Base-by-base conservation (phyloP, 1,140 invertebrate species). In the Bombus haemorrhoidalis region DNA sequence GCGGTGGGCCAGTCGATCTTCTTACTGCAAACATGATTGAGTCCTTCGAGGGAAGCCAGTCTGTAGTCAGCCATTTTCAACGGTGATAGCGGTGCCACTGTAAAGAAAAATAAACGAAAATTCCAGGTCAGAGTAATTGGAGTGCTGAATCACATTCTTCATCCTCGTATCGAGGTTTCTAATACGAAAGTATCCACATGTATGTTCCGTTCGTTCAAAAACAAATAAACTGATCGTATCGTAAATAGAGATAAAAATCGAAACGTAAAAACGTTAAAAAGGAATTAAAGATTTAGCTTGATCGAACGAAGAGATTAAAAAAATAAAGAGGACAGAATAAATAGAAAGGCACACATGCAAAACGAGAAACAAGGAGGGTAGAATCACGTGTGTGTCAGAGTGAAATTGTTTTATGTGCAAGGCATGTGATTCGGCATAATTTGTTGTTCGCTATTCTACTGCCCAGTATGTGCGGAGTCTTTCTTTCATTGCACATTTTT, bases 1-100 rank as follows among this genome's bases (percentile, higher is more conserved):
- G 96, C 96, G 86, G 96, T 96, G 86, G 96, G 96, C 95, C 95
- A 95, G 90, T 95, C 94, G 87, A 95, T 94, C 89, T 94, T 95
- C 92, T 95, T 94, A 89, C 95, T 95, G 90, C 96, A 96, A 78
- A 95, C 94, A 86, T 96, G 95, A 89, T 96, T 96, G 64, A 95
- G 91, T 83, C 93, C 94, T 87, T 96, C 96, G 87, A 96, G 93
- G 34, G 96, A 96, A 83, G 95, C 95, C 90, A 96, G 95, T 88
- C 96, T 95, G 92, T 95, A 96, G 91, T 96, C 95, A 69, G 96
- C 96, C 95, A 97, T 97, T 95, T 97, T 97, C 81, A 96, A 96
- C 85, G 96, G 96, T 83, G 96, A 97, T 86, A 97, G 94, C 47
- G 97, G 96, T 89, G 97, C 96, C 94, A 97, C 97, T 97, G 96